Evolutionary conservation across 2,888 invertebrate species (phyloP).

Genomic region (Gisinianus flammeolus): DNA sequence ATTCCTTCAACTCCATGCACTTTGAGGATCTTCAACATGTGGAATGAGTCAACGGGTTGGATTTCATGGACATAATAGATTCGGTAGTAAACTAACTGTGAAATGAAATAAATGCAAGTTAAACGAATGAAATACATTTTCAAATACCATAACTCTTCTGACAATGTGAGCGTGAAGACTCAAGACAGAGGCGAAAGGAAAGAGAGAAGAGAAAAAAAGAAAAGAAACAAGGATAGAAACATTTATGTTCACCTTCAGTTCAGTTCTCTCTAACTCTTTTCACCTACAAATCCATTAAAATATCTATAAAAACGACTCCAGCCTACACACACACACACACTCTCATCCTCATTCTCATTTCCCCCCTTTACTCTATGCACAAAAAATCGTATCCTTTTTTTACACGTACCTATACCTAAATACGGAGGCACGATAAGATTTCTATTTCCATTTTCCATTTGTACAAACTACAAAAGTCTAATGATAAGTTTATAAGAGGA

Average conservation of each 20-base stretch:
- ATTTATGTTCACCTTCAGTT: constrained; percentile 24
- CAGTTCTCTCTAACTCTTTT: neutral
- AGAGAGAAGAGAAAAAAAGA: neutral
- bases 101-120: constrained; percentile 38
- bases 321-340: neutral
- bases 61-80: constrained; percentile 2
- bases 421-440: too few species aligned
- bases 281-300: constrained; percentile 25
- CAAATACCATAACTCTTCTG: constrained; percentile 20
- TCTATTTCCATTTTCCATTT: neutral
- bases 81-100: constrained; percentile 35
- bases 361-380: neutral
- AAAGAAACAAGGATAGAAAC: constrained; percentile 17
- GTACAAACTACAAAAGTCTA: neutral
- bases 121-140: constrained; percentile 28
- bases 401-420: too few species aligned
- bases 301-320: neutral
- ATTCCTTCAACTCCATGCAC: neutral
- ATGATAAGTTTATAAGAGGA: too few species aligned
- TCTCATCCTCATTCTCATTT: neutral
- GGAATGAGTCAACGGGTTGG: neutral
- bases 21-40: too few species aligned
- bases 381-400: too few species aligned
- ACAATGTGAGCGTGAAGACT: constrained; percentile 29
- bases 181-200: neutral